Evolutionary conservation across 2,888 invertebrate species (phyloP), one percentile per base, ranked within the genome.

Genomic region (Unio pictorum): DNA sequence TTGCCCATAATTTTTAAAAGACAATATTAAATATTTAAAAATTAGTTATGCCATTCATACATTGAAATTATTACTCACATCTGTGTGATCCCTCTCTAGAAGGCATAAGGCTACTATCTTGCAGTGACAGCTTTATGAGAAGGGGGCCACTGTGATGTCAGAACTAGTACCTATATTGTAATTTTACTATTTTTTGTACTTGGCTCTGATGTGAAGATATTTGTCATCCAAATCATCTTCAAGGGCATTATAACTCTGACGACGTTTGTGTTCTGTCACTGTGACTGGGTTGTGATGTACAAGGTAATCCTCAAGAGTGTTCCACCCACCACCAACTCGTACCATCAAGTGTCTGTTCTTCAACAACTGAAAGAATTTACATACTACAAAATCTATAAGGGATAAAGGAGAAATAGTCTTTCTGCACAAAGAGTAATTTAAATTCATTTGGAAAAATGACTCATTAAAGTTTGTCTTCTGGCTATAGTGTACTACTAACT

Each of bases 201-300:
- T 80, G 59, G 80, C 80, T 71, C 83, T 84, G 59, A 84, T 81
- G 61, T 80, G 76, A 20, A 85, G 77, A 65, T 82, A 84, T 30
- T 82, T 81, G 63, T 79, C 82, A 4, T 69, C 79, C 18, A 80
- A 69, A 7, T 76, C 73, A 68, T 75, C 72, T 20, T 77, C 77
- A 18, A 74, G 68, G 20, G 75, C 63, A n/a, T 76, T 70, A 34
- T 73, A 75, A 28, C 79, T 76, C 55, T 68, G 69, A 28, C 66
- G 66, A 20, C 83, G 67, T n/a, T 74, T 77, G 72, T 86, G 86
- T 63, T 83, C 83, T 55, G 81, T 78, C 54, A 82, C 84, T 75
- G 95, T 94, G 91, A 95, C 95, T 61, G 96, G 95, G 90, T 95
- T 95, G 91, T 96, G 95, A 76, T 95, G 94, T 83, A 94, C 68